Percentiles rank a stretch among this genome's conserved stretches.
These are phyloP conservation scores for Hyppa rectilinea DNA, from an alignment of 2,888 invertebrate species.

Conservation along the genomic window DNA sequence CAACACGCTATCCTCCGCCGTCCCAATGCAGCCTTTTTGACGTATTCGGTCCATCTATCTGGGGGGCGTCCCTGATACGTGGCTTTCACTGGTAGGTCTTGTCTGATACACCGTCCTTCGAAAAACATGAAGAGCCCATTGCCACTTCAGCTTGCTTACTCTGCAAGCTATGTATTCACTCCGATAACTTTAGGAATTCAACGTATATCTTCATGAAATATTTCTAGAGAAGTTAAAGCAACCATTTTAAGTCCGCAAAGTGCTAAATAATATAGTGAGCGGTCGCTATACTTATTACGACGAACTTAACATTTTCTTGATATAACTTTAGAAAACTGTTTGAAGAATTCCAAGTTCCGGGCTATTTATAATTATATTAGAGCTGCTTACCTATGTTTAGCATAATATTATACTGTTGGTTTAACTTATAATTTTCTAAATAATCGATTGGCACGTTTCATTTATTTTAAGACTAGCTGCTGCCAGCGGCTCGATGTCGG, in stretches of 20 bases:
- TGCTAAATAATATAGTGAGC: constrained; percentile 28
- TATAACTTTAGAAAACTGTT: constrained; percentile 2
- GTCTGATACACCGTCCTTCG: background rate
- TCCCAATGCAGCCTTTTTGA: background rate
- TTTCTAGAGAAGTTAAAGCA: background rate
- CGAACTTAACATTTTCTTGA: constrained; percentile 24
- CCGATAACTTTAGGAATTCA: background rate
- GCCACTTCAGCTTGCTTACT: background rate
- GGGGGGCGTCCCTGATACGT: background rate
- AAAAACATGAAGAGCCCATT: background rate
- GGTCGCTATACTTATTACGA: constrained; percentile 12
- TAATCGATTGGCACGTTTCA: background rate
- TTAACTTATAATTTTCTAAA: background rate
- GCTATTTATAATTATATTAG: constrained; percentile 9
- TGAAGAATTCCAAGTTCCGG: background rate
- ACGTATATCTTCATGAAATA: background rate
- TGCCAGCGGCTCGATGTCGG: too few species aligned
- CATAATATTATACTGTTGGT: background rate
- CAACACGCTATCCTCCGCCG: too few species aligned
- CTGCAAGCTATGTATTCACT: background rate
- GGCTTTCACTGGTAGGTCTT: background rate
- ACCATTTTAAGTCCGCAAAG: constrained; percentile 16
- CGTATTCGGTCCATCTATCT: background rate
- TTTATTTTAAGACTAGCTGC: background rate
- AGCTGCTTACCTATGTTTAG: background rate